Percentiles rank a stretch among this genome's conserved stretches.
Evolutionary conservation across 2,888 invertebrate species (phyloP).

Genomic region (Ectropis crepuscularia): DNA sequence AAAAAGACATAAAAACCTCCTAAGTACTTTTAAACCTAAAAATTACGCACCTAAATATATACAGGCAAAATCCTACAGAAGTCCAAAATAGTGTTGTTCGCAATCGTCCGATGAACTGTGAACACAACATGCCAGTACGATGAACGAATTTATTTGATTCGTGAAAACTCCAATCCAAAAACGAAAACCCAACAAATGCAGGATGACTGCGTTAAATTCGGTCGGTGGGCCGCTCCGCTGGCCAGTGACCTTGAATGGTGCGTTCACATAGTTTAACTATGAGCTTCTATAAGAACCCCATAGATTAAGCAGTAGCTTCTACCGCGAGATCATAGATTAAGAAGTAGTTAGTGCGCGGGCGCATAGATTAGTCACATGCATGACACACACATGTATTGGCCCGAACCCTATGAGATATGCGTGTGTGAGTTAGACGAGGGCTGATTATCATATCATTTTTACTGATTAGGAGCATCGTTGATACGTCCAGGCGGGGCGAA

Average conservation of each 20-base stretch:
- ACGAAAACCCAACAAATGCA: slow-evolving; percentile 47
- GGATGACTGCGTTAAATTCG: slow-evolving; percentile 67
- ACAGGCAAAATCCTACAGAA: too few relatives aligned
- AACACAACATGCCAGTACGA: too few relatives aligned
- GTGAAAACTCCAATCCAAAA: slow-evolving; percentile 28
- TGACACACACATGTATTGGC: slow-evolving; percentile 48
- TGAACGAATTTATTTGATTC: background rate
- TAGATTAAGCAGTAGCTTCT: slow-evolving; percentile 13
- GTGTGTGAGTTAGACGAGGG: slow-evolving; percentile 47
- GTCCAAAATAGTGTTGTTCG: too few relatives aligned
- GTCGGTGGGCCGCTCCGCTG: slow-evolving; percentile 68
- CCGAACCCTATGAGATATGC: slow-evolving; percentile 44
- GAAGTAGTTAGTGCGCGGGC: slow-evolving; percentile 51
- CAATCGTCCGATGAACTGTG: too few relatives aligned
- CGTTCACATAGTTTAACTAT: slow-evolving; percentile 11
- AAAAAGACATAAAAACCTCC: too few relatives aligned
- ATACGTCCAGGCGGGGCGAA: slow-evolving; percentile 24
- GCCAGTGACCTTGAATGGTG: slow-evolving; percentile 76
- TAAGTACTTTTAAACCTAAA: too few relatives aligned
- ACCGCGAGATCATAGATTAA: slow-evolving; percentile 14
- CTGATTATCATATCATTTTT: slow-evolving; percentile 45
- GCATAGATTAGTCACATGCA: slow-evolving; percentile 69
- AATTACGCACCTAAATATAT: too few relatives aligned
- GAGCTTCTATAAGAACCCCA: slow-evolving; percentile 16
- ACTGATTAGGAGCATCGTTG: slow-evolving; percentile 38